Evolutionary conservation across 92 coral and sea anemone genomes (phyloP).

Genomic region (Metridium senile): DNA sequence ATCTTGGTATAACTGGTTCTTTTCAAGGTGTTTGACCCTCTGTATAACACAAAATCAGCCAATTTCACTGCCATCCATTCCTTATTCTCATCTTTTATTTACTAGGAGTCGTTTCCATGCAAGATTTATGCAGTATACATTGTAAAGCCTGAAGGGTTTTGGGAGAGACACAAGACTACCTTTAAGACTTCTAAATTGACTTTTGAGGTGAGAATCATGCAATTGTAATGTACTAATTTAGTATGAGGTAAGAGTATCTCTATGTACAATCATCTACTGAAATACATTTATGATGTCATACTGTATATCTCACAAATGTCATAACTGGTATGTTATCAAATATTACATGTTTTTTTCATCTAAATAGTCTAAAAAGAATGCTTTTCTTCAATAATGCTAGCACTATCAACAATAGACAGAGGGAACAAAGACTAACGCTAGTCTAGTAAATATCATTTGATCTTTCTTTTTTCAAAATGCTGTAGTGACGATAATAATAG

Average conservation of each 20-base stretch:
- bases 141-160: conserved; percentile 97
- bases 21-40: not conserved
- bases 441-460: not conserved
- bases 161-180: conserved; percentile 95
- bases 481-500: not conserved
- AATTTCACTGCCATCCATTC: not conserved
- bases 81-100: conserved; percentile 17
- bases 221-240: not conserved
- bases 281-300: not conserved
- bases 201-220: conserved; percentile 77
- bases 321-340: not conserved
- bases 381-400: not conserved
- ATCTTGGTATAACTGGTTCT: not conserved
- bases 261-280: not conserved
- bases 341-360: not conserved
- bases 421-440: not conserved
- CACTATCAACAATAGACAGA: no score
- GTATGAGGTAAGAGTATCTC: not conserved
- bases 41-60: not conserved
- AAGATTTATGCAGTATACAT: conserved; percentile 91
- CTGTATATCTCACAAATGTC: not conserved
- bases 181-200: conserved; percentile 86
- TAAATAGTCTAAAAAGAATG: not conserved
- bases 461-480: not conserved
- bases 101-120: conserved; percentile 92